Evolutionary conservation across 2,113 vertebrate genomes (phyloP).

Genomic region (Dicerorhinus sumatrensis): DNA sequence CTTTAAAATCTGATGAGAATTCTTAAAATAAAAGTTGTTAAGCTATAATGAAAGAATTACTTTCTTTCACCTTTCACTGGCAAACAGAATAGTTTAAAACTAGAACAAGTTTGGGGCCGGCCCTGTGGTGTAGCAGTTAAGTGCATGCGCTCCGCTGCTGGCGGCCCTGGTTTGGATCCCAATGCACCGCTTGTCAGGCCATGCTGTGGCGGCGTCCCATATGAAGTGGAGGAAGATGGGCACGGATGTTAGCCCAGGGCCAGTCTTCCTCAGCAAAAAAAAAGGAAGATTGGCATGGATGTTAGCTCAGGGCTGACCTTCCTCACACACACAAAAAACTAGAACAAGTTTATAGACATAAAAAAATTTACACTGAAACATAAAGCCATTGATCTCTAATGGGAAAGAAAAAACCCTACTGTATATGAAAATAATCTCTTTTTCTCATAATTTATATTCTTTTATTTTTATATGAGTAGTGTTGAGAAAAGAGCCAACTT

Average conservation of each 20-base stretch:
- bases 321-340: neutral
- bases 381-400: neutral
- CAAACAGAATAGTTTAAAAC: neutral
- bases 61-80: constrained; percentile 48
- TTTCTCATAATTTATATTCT: constrained; percentile 22
- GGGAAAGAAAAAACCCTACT: neutral
- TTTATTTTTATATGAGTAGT: neutral
- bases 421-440: neutral
- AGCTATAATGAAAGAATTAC: neutral
- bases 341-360: constrained; percentile 32
- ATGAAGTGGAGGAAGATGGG: no score
- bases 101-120: constrained; percentile 30
- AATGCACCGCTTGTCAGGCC: no score
- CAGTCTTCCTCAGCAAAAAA: no score
- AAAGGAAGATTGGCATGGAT: no score
- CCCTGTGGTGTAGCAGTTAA: no score
- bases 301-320: no score
- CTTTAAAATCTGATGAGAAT: constrained; percentile 23
- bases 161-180: no score
- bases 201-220: no score
- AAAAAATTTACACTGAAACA: neutral
- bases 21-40: constrained; percentile 21
- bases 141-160: no score
- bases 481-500: neutral
- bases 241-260: no score